Base-by-base conservation (phyloP, 2,888 invertebrate genomes). In the Pseudococcus longispinus region DNA sequence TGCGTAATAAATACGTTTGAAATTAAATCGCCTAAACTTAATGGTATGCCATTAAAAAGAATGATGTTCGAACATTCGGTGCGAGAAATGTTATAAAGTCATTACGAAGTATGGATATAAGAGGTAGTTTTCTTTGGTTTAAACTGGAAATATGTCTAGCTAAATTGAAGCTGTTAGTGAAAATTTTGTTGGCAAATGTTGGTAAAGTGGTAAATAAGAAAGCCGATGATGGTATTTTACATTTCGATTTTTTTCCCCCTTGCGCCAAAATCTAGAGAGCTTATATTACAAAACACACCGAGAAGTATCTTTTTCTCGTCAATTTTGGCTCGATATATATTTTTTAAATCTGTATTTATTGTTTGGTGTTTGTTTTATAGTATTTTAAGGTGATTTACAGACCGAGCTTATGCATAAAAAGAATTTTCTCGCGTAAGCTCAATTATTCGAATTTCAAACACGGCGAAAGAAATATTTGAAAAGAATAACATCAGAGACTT, bases 11-110 rank as follows among this genome's bases (percentile, higher is more conserved):
- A 84, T 84, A 84, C 84, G 84, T 84, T 84, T 84, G 84, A 84
- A 84, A 84, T 84, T 84, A 84, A 84, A 84, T 84, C 84, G 84
- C 84, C 84, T 84, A 84, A 60, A 84, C 84, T 84, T 84, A 84
- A 84, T 84, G 85, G 85, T 44, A 85, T 70, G 70, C 85, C 85
- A 70, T 85, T 85, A 85, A 85, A 85, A 85, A 85, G 85, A 85
- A 85, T 85, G 85, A 85, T 85, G 85, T 65, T 85, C 85, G 23
- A 65, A 70, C 70, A 85, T 85, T 65, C 70, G 85, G 70, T 37
- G 55, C 84, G 60, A 60, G 60, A 84, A 84, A 84, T 60, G 84
- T 84, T 84, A 84, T 84, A 84, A 84, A 84, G 84, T 84, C 84
- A 84, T 84, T 84, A 84, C 84, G 60, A 55, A 84, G 84, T 84